Evolutionary conservation across 2,113 vertebrate genomes (phyloP).

Genomic region (Epinephelus moara): DNA sequence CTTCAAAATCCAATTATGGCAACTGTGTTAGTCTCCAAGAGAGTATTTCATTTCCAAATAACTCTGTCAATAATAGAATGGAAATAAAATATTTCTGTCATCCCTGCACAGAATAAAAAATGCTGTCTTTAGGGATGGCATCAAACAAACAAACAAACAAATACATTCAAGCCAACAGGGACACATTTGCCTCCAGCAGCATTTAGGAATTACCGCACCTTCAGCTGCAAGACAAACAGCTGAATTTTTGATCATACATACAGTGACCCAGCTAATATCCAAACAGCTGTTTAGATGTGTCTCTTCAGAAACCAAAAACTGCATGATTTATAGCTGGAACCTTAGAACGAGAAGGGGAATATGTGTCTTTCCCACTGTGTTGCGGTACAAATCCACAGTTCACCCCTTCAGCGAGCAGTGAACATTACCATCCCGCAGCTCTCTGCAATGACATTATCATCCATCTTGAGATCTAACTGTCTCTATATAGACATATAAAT

Average conservation of each 20-base stretch:
- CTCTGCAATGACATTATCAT: conserved; percentile 30
- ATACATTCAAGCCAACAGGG: neutral
- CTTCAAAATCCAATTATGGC: neutral
- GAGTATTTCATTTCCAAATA: neutral
- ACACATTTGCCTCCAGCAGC: conserved; percentile 17
- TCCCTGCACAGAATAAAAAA: neutral
- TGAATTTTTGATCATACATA: neutral
- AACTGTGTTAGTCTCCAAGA: neutral
- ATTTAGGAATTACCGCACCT: neutral
- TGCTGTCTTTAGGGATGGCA: neutral
- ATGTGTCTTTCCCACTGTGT: neutral
- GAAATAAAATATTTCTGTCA: neutral
- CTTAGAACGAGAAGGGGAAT: neutral
- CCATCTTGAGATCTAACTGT: conserved; percentile 34
- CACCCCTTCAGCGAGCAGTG: neutral
- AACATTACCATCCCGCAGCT: conserved; percentile 17
- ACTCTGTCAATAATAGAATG: neutral
- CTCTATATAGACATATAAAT: conserved; percentile 47
- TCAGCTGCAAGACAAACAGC: conserved; percentile 1
- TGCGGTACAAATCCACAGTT: conserved; percentile 13
- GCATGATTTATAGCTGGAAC: neutral
- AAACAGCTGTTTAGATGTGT: neutral
- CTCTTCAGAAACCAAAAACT: neutral
- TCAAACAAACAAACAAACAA: conserved; percentile 11
- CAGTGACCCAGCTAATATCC: neutral